phyloP scores from a whole-genome alignment of 1,140 invertebrate genomes.

The Periplaneta americana region DNA sequence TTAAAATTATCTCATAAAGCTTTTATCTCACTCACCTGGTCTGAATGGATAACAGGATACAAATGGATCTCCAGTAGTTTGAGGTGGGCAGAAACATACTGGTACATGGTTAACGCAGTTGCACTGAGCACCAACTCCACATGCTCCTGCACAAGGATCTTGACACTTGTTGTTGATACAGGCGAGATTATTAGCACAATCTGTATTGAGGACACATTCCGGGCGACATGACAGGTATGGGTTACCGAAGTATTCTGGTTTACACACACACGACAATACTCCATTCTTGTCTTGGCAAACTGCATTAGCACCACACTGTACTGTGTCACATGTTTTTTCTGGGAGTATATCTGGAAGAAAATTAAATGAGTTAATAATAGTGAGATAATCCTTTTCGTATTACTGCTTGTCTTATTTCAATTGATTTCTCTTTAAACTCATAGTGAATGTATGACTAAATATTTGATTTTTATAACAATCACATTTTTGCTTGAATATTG shows the following conservation, averaged over 20 bases:
- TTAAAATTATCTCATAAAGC: too few species aligned
- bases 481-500: too few species aligned
- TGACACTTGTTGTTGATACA: constrained; percentile 77
- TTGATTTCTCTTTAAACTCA: too few species aligned
- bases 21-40: too few species aligned
- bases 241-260: constrained; percentile 62
- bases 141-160: constrained; percentile 70
- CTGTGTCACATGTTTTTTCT: constrained; percentile 57
- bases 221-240: constrained; percentile 67
- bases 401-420: too few species aligned
- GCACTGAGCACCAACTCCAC: constrained; percentile 68
- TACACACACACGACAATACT: constrained; percentile 57
- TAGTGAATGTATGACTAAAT: too few species aligned
- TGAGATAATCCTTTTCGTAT: too few species aligned
- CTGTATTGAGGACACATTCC: constrained; percentile 73
- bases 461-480: too few species aligned
- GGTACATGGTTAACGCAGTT: constrained; percentile 71
- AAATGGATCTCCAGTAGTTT: constrained; percentile 73
- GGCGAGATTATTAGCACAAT: constrained; percentile 59
- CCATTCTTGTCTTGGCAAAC: constrained; percentile 54
- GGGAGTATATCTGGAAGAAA: not conserved
- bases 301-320: constrained; percentile 70
- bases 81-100: constrained; percentile 67
- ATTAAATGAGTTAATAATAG: not conserved
- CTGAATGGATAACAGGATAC: constrained; percentile 56